A percentile compares a stretch with the other conserved stretches of the same genome.
These are phyloP conservation scores for Aspidapion aeneum DNA, from an alignment of 2,888 invertebrate genomes.

Conservation along the genomic window DNA sequence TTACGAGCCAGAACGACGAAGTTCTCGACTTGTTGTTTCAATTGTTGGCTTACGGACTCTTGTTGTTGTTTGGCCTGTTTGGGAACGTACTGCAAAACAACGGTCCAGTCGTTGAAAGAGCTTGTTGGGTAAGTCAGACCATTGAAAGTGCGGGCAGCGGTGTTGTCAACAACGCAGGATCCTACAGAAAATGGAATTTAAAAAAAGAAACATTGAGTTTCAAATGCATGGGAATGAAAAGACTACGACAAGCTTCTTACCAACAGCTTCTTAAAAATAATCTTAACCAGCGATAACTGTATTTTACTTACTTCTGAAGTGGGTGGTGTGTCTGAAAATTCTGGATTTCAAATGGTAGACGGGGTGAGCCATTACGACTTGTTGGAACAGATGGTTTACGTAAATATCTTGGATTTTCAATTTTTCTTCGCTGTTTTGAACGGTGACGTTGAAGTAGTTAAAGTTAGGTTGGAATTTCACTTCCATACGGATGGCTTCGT, in stretches of 20 bases:
- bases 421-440: slow-evolving; percentile 47
- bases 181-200: no score
- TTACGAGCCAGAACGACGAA: slow-evolving; percentile 48
- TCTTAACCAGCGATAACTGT: no score
- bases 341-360: slow-evolving; percentile 45
- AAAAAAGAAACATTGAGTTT: no score
- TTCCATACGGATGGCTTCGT: slow-evolving; percentile 49
- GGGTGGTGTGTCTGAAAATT: slow-evolving; percentile 40
- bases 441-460: slow-evolving; percentile 48
- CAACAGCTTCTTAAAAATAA: no score
- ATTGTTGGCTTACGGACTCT: slow-evolving; percentile 39
- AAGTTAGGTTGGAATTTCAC: slow-evolving; percentile 49
- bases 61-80: slow-evolving; percentile 34
- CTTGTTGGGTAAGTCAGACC: slow-evolving; percentile 55
- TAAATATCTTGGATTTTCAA: slow-evolving; percentile 49
- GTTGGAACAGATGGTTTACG: slow-evolving; percentile 44
- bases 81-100: slow-evolving; percentile 53
- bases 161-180: slow-evolving; percentile 58
- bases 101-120: slow-evolving; percentile 57
- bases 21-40: slow-evolving; percentile 39
- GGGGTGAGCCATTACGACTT: slow-evolving; percentile 48
- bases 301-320: slow-evolving; percentile 58
- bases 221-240: no score
- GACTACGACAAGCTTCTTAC: no score
- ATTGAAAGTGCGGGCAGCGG: slow-evolving; percentile 61